Evolutionary conservation across 2,888 invertebrate species (phyloP).

Genomic region (Acronicta aceris): DNA sequence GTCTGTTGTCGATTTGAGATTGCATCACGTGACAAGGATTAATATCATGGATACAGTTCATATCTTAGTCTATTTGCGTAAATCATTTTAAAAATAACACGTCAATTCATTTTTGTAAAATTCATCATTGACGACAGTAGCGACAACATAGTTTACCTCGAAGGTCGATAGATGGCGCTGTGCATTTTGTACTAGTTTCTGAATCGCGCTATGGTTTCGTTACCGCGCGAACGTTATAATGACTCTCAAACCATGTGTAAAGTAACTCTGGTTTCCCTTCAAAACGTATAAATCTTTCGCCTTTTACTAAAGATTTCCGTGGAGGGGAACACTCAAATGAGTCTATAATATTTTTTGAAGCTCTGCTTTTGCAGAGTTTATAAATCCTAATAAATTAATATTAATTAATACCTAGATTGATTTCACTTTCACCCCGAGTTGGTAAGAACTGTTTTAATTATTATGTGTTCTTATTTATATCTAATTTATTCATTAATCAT

Average conservation of each 20-base stretch:
- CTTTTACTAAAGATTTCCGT: conserved; percentile 95
- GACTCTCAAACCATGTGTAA: not conserved
- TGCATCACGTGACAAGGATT: too few species aligned
- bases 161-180: conserved; percentile 34
- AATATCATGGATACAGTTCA: too few species aligned
- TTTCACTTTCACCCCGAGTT: too few species aligned
- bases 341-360: conserved; percentile 79
- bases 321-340: conserved; percentile 93
- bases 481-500: too few species aligned
- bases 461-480: too few species aligned
- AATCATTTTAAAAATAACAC: too few species aligned
- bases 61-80: too few species aligned
- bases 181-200: conserved; percentile 16
- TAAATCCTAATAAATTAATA: too few species aligned
- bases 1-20: too few species aligned
- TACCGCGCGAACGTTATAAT: conserved; percentile 21
- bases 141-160: conserved; percentile 2
- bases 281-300: conserved; percentile 93
- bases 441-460: too few species aligned
- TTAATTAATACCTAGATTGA: too few species aligned
- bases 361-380: conserved; percentile 15
- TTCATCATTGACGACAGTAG: not conserved
- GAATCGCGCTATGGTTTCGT: conserved; percentile 36
- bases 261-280: conserved; percentile 91
- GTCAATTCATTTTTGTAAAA: not conserved